phyloP scores from a whole-genome alignment of 2,888 invertebrate genomes.

The Nesidiocoris tenuis region DNA sequence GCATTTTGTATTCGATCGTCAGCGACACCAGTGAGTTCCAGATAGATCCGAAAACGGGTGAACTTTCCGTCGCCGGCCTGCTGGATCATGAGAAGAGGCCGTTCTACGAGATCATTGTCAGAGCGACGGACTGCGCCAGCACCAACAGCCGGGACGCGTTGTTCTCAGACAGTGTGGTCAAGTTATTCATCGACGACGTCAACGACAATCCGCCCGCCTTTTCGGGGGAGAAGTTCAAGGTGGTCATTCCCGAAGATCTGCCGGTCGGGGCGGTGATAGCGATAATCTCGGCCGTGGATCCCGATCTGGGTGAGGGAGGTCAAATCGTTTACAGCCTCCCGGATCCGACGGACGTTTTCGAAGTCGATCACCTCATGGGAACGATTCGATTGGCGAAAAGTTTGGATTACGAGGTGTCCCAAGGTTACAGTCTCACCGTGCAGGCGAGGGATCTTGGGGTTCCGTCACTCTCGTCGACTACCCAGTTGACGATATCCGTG shows the following conservation, averaged over 20 bases:
- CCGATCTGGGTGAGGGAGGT: conserved; percentile 80
- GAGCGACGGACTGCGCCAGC: conserved; percentile 73
- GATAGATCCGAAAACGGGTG: conserved; percentile 73
- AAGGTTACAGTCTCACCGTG: conserved; percentile 82
- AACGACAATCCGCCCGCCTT: conserved; percentile 86
- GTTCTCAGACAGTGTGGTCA: conserved; percentile 76
- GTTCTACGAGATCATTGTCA: conserved; percentile 72
- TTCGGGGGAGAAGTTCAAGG: conserved; percentile 68
- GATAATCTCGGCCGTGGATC: conserved; percentile 77
- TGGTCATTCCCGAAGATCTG: conserved; percentile 85
- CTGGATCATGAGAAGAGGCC: conserved; percentile 83
- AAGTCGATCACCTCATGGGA: conserved; percentile 80
- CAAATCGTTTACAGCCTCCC: conserved; percentile 72
- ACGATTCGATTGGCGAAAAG: conserved; percentile 73
- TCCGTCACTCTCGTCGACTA: conserved; percentile 74
- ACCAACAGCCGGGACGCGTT: conserved; percentile 58
- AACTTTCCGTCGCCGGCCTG: conserved; percentile 70
- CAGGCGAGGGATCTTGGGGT: conserved; percentile 81
- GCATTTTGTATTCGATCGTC: conserved; percentile 68
- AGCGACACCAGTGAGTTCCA: conserved; percentile 76
- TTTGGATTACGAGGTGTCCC: conserved; percentile 84
- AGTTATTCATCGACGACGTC: conserved; percentile 79
- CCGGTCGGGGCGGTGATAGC: conserved; percentile 83
- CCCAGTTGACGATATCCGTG: conserved; percentile 77
- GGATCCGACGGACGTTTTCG: conserved; percentile 68